Evolutionary conservation across 2,888 invertebrate species (phyloP), one percentile per base, ranked within the genome.

Genomic region (Monochamus alternatus): DNA sequence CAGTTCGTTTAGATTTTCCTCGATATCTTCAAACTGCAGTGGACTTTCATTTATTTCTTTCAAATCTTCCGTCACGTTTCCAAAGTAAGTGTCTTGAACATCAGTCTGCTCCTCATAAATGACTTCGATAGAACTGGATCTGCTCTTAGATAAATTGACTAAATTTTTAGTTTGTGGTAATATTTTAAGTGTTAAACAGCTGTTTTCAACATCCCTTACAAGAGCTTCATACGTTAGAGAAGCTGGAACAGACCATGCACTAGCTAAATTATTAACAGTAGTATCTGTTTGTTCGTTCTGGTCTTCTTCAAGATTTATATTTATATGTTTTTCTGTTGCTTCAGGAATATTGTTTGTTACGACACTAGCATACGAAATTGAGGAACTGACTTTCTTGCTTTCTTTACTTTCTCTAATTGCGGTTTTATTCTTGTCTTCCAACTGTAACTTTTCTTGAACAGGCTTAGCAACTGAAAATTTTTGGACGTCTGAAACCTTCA

Each of bases 341-440:
- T 68, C 43, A 4, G 51, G 66, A 65, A 75, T 44, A 52, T 30
- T 80, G 64, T 85, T 82, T 31, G 81, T 81, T 44, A 84, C 79
- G 73, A 84, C 67, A 74, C 78, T 84, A 9, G 86, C 85, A 78
- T 84, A 85, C 9, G 85, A 84, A 58, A 86, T 75, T 43, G 72
- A 38, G 12, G 84, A 72, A n/a, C 74, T 74, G 7, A 86, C 86
- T 64, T 84, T 83, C 75, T 85, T 85, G 70, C 83, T 84, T 66
- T 83, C 83, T 74, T 85, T 85, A 68, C 83, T 84, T 66, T 83
- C 83, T 74, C 82, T 84, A 38, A 63, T 10, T 75, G 83, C 82
- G 67, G 64, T 31, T 73, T 66, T 78, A 38, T 51, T 43, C 62
- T 52, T 44, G 30, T 14, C 59, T 55, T 77, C 73, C 58, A 69